These are phyloP conservation scores for Chloropsis cyanopogon DNA, from an alignment of 2,113 vertebrate species.

Conservation along the genomic window DNA sequence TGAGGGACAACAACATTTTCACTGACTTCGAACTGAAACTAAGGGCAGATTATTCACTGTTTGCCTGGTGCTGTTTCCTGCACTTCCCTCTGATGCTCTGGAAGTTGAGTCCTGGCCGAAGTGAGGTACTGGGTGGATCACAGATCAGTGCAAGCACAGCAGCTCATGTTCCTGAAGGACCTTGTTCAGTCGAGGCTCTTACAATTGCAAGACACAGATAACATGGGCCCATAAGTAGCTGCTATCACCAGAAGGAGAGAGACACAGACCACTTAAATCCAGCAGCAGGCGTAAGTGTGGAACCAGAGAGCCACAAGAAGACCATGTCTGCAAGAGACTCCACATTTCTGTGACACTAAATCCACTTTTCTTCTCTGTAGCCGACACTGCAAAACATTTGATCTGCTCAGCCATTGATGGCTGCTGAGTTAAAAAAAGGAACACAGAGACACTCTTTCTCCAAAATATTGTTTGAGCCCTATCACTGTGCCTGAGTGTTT, in stretches of 20 bases:
- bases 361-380: background rate
- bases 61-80: background rate
- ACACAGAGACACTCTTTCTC: background rate
- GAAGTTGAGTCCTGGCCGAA: background rate
- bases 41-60: background rate
- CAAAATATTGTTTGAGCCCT: background rate
- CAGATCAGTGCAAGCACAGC: background rate
- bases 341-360: background rate
- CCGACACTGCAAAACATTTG: background rate
- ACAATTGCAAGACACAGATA: background rate
- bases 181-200: background rate
- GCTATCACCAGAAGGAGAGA: background rate
- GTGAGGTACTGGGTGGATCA: background rate
- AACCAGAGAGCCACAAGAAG: background rate
- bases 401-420: background rate
- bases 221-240: background rate
- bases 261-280: background rate
- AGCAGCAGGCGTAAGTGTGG: background rate
- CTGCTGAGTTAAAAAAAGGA: conserved; percentile 39
- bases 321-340: background rate
- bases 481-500: conserved; percentile 38
- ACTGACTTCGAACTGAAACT: background rate
- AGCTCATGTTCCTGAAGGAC: background rate
- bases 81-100: background rate
- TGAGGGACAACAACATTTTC: background rate